These are phyloP conservation scores for Chrysocyon brachyurus DNA, from an alignment of 2,797 vertebrate species.

Conservation along the genomic window DNA sequence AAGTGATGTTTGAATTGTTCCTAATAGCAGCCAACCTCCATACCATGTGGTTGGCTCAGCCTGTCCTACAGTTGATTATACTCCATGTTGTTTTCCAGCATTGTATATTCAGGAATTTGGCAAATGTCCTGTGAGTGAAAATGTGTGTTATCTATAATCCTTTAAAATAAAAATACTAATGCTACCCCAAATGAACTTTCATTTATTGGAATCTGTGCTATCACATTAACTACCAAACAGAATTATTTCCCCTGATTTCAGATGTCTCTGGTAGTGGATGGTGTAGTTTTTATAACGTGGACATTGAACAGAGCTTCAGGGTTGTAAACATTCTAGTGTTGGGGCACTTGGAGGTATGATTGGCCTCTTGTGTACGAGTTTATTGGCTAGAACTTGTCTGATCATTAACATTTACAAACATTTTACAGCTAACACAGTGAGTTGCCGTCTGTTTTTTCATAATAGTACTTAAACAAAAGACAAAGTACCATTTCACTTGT, in stretches of 20 bases:
- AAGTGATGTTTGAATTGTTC: neutral
- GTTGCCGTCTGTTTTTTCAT: neutral
- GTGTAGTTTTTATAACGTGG: neutral
- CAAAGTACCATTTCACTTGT: slow-evolving; percentile 3
- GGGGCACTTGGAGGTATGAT: neutral
- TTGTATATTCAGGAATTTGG: slow-evolving; percentile 10
- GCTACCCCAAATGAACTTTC: neutral
- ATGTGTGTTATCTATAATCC: neutral
- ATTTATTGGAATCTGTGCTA: neutral
- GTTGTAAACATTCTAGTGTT: neutral
- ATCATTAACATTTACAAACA: neutral
- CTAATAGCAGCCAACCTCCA: neutral
- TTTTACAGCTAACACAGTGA: neutral
- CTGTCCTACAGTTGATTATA: neutral
- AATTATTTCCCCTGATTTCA: neutral
- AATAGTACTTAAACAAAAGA: neutral
- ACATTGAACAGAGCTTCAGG: neutral
- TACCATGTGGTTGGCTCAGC: neutral
- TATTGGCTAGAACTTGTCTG: neutral
- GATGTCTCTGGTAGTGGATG: neutral
- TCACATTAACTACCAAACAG: neutral
- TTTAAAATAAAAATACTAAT: slow-evolving; percentile 55
- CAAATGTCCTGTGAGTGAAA: neutral
- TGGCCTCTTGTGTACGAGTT: neutral
- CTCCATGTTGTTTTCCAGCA: neutral